Evolutionary conservation across 1,140 invertebrate species (phyloP), one percentile per base, ranked within the genome.

Genomic region (Mya arenaria): DNA sequence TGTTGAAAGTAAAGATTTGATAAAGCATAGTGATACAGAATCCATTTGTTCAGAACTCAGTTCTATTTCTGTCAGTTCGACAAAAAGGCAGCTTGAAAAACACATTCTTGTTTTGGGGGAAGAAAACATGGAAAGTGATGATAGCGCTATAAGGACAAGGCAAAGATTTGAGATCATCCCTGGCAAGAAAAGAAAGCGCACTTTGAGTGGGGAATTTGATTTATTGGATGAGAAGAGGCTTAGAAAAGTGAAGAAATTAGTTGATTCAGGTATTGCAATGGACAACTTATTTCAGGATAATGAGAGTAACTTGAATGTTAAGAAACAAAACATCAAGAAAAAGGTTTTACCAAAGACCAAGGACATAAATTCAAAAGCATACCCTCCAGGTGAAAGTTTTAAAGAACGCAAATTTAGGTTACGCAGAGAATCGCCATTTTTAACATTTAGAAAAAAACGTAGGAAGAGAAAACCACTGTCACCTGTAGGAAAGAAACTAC

Each of bases 151-250:
- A 15, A 73, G 79, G 52, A 82, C 79, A 36, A 62, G 71, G 32
- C 79, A 82, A 55, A 82, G 79, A 34, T 73, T 73, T 74, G 71
- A 73, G 55, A 82, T 73, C 8, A 73, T 82, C 39, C 69, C 69
- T 34, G 69, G 69, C 0, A 73, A 73, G n/a, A 82, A 78, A 62
- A 68, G 86, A 62, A 87, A 87, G 37, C 39, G 86, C 66, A 87
- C 86, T 17, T 68, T 87, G 19, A 87, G 86, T 85, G 84, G 84
- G 72, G 86, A 85, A 60, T 87, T 87, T 85, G 86, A 87, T 55
- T 63, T 87, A 23, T 41, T 87, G 5, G 86, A 87, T 69, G 86
- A 84, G 73, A 71, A 63, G 15, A 56, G 82, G 6, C 34, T 85
- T 44, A 82, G 83, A 36, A 84, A 77, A 62, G 80, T 83, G 81